These are phyloP conservation scores for Callithrix jacchus DNA, from an alignment of 2,113 vertebrate species.

Conservation along the genomic window DNA sequence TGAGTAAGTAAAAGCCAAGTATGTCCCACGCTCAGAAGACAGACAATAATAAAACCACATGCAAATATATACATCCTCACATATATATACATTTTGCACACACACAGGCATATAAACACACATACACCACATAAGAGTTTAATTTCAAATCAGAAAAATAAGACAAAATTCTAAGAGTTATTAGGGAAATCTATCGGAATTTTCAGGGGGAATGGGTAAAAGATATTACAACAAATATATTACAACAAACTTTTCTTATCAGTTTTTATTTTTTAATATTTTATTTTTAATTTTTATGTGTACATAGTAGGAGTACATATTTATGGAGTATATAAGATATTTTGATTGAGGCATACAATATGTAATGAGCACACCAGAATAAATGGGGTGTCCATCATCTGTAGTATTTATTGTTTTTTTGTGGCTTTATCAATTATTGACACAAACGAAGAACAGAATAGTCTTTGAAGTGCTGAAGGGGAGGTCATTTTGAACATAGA, in stretches of 20 bases:
- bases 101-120: neutral
- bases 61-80: neutral
- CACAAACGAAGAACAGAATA: neutral
- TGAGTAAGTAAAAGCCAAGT: neutral
- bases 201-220: rapidly evolving
- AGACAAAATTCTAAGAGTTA: neutral
- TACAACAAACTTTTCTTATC: neutral
- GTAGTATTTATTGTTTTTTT: no score
- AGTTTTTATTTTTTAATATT: no score
- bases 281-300: no score
- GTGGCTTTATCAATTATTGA: neutral
- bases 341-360: no score
- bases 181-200: neutral
- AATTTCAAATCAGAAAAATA: neutral
- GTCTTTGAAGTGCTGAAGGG: neutral
- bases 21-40: neutral
- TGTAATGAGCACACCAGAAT: no score
- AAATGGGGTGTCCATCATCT: no score
- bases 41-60: neutral
- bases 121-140: neutral
- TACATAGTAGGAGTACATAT: no score
- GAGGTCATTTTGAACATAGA: neutral
- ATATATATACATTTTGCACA: neutral
- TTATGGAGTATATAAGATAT: no score
- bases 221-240: neutral